Evolutionary conservation across 2,113 vertebrate genomes (phyloP), one percentile per base, ranked within the genome.

Genomic region (Epinephelus moara): DNA sequence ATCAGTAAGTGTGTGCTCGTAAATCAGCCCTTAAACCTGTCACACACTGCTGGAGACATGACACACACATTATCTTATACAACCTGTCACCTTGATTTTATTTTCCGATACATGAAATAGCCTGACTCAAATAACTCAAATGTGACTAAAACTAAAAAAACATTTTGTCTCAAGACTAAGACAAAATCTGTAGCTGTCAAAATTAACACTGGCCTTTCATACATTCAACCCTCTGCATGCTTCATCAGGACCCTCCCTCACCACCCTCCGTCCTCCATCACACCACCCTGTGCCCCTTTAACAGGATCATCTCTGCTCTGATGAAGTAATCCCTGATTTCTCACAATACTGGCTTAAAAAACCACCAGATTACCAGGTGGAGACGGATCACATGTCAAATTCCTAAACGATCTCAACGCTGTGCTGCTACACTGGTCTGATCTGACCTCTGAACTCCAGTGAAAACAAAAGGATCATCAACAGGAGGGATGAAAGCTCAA

Each of bases 281-380:
- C 50, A 40, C 52, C 40, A 42, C 60, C 49, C 78, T n/a, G 53
- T 40, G 69, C 61, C 76, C 70, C 5, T 84, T 74, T 91, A 92
- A 93, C 78, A 78, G 87, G 92, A 95, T 94, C 86, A 91, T 89
- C 70, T 80, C 71, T 70, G 72, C 82, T 94, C 50, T n/a, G 30
- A 63, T 17, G 50, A 61, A 74, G 5, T 91, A 92, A 94, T 93
- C 87, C 85, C 30, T 72, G 66, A 92, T 85, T 88, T 78, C 74
- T 79, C 56, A 88, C 80, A 90, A 81, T 67, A 59, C 70, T 67
- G 76, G 49, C 71, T 93, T 89, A 85, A 88, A 88, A 87, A 86
- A 67, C 52, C 57, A 68, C 2, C 49, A 76, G 75, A 83, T 91
- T 85, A 90, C 49, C 75, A 66, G 71, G 79, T 89, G 64, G 80